Conservation (phyloP, 2,797 vertebrate species). For the Luscinia luscinia region DNA sequence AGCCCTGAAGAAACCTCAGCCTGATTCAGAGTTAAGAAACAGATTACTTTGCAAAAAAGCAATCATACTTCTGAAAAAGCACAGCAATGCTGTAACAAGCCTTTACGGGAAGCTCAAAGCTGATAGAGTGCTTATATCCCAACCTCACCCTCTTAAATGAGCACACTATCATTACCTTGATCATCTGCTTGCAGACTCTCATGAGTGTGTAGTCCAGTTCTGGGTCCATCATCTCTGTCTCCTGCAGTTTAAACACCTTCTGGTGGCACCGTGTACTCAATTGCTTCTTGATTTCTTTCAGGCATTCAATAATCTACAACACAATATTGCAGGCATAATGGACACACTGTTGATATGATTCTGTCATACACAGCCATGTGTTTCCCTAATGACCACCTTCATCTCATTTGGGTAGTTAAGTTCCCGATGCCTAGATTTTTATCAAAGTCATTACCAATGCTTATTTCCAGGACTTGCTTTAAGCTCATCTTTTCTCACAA, state of each 20-base stretch:
- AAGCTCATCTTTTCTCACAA: neutral
- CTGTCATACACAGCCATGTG: neutral
- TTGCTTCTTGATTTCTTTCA: conserved; percentile 93
- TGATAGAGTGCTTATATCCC: rapidly evolving
- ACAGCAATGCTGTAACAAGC: neutral
- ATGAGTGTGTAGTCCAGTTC: conserved; percentile 97
- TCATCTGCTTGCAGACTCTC: conserved; percentile 98
- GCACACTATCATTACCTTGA: conserved; percentile 81
- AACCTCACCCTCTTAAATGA: neutral
- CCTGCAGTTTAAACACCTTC: conserved; percentile 94
- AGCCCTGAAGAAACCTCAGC: neutral
- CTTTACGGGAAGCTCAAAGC: neutral
- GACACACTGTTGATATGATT: neutral
- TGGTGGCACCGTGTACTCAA: conserved; percentile 89
- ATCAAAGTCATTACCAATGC: neutral
- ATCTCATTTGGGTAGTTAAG: neutral
- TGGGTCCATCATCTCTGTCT: conserved; percentile 96
- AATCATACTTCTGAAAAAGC: neutral
- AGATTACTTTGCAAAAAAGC: neutral
- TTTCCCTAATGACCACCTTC: neutral
- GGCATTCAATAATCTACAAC: conserved; percentile 92
- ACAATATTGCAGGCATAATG: neutral
- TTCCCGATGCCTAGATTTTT: neutral
- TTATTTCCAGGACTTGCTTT: neutral
- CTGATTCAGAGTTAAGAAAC: neutral